Evolutionary conservation across 2,888 invertebrate genomes (phyloP).

Genomic region (Halocaridina rubra): DNA sequence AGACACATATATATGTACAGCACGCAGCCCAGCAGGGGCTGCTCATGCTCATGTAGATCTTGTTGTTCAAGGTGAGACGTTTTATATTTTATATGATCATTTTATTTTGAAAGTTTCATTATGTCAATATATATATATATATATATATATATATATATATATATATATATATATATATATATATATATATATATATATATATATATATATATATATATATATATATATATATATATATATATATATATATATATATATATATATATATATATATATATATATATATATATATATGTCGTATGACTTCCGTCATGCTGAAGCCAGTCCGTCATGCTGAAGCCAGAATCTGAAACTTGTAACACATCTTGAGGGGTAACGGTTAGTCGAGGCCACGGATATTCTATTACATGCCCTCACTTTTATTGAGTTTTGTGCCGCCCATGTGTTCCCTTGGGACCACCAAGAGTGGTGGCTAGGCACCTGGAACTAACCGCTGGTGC

Average conservation of each 20-base stretch:
- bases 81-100: no score
- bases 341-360: no score
- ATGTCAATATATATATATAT: background rate
- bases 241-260: background rate
- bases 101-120: no score
- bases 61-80: conserved; percentile 43
- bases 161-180: background rate
- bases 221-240: background rate
- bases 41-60: conserved; percentile 68
- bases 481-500: no score
- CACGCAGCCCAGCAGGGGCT: conserved; percentile 58
- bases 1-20: conserved; percentile 50
- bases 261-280: background rate
- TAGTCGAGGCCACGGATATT: no score
- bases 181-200: background rate
- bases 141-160: background rate
- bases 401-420: no score
- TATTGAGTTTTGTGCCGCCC: no score
- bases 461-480: no score
- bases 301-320: no score
- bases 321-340: no score
- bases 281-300: background rate
- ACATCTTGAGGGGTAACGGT: no score
- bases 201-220: background rate
- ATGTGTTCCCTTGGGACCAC: no score